A percentile compares a stretch with the other conserved stretches of the same genome.
These are phyloP conservation scores for Chiridota heheva DNA, from an alignment of 35 echinoderm and acorn worm genomes.

Conservation along the genomic window DNA sequence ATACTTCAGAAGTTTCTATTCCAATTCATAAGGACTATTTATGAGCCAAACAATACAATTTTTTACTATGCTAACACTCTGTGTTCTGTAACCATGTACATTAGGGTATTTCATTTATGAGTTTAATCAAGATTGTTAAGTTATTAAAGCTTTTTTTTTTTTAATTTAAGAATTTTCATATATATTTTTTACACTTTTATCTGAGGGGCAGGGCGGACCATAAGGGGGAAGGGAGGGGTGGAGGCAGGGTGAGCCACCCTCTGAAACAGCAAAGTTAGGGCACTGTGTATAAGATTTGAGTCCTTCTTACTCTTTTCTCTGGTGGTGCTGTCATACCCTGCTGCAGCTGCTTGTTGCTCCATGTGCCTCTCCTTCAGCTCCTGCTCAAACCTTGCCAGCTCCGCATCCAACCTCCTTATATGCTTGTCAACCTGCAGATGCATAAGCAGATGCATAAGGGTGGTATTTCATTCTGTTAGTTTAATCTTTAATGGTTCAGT, in stretches of 20 bases:
- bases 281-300: background rate
- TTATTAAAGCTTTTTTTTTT: background rate
- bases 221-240: background rate
- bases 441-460: slow-evolving; percentile 1
- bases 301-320: slow-evolving; percentile 52
- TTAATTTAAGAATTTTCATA: background rate
- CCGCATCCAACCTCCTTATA: slow-evolving; percentile 89
- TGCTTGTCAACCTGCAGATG: slow-evolving; percentile 87
- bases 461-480: no score
- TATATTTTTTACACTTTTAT: background rate
- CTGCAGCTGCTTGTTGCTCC: slow-evolving; percentile 56
- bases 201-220: background rate
- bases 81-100: no score
- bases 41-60: no score
- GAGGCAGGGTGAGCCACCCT: background rate
- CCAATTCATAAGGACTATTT: no score
- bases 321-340: slow-evolving; percentile 28
- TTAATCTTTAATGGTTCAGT: no score
- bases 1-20: no score
- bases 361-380: slow-evolving; percentile 92
- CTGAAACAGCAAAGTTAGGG: background rate
- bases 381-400: slow-evolving; percentile 90
- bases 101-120: no score
- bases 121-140: background rate
- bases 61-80: no score